Conservation (phyloP, 2,888 invertebrate species). For the Caenorhabditis sp. region DNA sequence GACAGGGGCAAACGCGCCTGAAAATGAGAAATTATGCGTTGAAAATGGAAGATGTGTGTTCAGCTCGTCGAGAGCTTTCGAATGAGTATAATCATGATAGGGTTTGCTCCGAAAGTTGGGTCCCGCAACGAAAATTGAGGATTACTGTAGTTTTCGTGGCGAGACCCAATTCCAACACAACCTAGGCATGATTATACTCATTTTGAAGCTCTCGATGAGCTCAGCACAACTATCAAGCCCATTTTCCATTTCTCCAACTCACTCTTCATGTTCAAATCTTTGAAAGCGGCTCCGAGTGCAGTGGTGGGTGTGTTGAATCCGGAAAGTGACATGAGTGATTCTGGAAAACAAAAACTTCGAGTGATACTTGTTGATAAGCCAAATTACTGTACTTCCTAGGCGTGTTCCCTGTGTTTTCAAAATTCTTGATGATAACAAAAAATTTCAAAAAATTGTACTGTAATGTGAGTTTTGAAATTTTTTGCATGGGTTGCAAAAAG, state of each 20-base stretch:
- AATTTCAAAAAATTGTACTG: background rate
- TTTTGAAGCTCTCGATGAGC: background rate
- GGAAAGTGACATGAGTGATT: slow-evolving; percentile 64
- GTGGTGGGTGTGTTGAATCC: slow-evolving; percentile 77
- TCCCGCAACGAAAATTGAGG: background rate
- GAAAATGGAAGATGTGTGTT: background rate
- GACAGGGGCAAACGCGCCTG: slow-evolving; percentile 69
- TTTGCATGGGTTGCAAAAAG: too few relatives aligned
- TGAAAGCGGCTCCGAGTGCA: slow-evolving; percentile 71
- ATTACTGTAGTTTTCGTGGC: background rate
- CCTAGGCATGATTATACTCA: background rate
- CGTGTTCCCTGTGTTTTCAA: background rate
- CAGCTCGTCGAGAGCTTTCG: background rate
- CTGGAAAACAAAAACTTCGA: slow-evolving; percentile 54
- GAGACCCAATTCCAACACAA: too few relatives aligned
- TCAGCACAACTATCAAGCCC: too few relatives aligned
- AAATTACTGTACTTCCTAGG: slow-evolving; percentile 7
- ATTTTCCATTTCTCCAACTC: background rate
- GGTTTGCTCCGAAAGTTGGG: background rate
- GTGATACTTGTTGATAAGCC: background rate
- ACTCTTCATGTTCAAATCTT: slow-evolving; percentile 73
- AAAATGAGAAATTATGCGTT: background rate
- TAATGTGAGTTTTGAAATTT: background rate
- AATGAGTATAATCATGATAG: background rate
- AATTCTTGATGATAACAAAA: background rate